A percentile compares a stretch with the other conserved stretches of the same genome.
These are phyloP conservation scores for Albula glossodonta DNA, from an alignment of 2,113 vertebrate genomes.

Conservation along the genomic window DNA sequence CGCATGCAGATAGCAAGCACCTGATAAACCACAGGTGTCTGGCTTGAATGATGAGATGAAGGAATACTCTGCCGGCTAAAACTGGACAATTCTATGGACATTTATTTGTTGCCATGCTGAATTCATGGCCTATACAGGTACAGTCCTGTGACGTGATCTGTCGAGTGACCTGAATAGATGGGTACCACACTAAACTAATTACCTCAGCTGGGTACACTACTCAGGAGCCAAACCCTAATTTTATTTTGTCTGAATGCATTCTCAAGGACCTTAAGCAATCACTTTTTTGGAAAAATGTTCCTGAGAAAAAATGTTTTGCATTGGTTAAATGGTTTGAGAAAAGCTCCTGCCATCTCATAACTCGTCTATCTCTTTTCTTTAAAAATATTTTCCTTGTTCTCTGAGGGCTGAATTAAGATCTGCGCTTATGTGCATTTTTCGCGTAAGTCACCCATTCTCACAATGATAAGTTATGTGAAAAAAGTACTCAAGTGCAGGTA, in stretches of 20 bases:
- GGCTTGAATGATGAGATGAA: neutral
- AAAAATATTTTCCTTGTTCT: neutral
- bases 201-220: too few species aligned
- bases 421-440: too few species aligned
- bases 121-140: neutral
- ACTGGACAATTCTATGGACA: neutral
- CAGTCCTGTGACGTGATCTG: neutral
- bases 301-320: neutral
- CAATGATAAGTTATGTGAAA: too few species aligned
- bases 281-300: neutral
- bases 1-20: neutral
- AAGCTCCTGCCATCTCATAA: neutral
- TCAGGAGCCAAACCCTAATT: too few species aligned
- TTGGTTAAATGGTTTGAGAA: neutral
- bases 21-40: neutral
- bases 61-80: neutral
- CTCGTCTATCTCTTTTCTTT: neutral
- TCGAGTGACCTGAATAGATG: too few species aligned
- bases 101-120: neutral
- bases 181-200: neutral
- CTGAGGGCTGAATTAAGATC: too few species aligned
- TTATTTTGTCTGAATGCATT: too few species aligned
- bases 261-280: too few species aligned
- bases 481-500: too few species aligned
- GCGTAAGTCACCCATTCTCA: too few species aligned